Evolutionary conservation across 2,888 invertebrate genomes (phyloP).

Genomic region (Brachypalpus laphriformis): DNA sequence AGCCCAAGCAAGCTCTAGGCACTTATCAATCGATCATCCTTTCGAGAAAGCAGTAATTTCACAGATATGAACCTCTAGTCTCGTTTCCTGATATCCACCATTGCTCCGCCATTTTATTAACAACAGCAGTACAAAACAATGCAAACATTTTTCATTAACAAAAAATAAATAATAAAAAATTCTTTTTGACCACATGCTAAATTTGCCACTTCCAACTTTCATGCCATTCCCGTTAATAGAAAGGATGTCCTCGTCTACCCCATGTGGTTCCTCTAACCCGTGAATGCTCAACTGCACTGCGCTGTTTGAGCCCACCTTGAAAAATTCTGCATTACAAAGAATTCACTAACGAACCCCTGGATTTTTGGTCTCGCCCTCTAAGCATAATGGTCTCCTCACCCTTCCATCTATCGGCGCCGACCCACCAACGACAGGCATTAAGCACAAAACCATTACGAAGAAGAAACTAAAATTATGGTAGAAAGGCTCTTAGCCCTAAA

Average conservation of each 20-base stretch:
- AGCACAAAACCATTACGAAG: slow-evolving; percentile 66
- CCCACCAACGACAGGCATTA: slow-evolving; percentile 44
- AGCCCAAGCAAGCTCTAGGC: too few species aligned
- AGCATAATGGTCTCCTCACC: not conserved
- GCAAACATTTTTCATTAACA: too few species aligned
- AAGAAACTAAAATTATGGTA: slow-evolving; percentile 73
- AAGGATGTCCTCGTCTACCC: not conserved
- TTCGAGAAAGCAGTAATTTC: too few species aligned
- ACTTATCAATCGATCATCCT: too few species aligned
- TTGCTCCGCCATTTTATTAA: too few species aligned
- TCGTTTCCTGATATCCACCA: too few species aligned
- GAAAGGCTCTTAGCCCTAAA: slow-evolving; percentile 75
- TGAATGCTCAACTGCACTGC: slow-evolving; percentile 26
- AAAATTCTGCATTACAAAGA: slow-evolving; percentile 37
- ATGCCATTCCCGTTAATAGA: not conserved
- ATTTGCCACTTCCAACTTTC: not conserved
- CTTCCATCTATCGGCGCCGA: not conserved
- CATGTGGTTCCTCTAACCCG: slow-evolving; percentile 2
- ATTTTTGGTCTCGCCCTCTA: not conserved
- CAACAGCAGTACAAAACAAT: too few species aligned
- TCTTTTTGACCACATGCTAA: not conserved
- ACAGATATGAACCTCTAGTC: too few species aligned
- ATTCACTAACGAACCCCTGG: slow-evolving; percentile 56
- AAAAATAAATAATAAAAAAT: not conserved
- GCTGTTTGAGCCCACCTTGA: not conserved